Evolutionary conservation across 2,888 invertebrate species (phyloP), one percentile per base, ranked within the genome.

Genomic region (Spisula subtruncata): DNA sequence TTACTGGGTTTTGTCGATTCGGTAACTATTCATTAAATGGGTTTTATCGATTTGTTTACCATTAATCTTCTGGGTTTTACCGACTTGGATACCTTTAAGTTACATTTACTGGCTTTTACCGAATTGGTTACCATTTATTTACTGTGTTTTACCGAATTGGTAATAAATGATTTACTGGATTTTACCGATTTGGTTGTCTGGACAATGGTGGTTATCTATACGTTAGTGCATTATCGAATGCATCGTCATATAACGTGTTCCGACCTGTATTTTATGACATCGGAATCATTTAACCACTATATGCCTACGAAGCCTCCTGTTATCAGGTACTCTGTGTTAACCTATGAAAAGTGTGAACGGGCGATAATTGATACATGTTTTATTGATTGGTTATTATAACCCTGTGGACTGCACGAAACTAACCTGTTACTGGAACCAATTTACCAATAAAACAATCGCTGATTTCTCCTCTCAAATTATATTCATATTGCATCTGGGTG

Each of bases 371-470:
- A 75, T 32, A 75, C 18, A 6, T 75, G n/a, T 29, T 75, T 18
- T 75, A 75, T 75, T 75, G 75, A 75, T 75, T 75, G 75, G 35
- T 75, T 32, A 75, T 75, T 75, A 75, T 75, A 32, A 6, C 35
- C 8, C 0, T n/a, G 29, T 71, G 32, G 41, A 41, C 4, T 41
- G 8, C 71, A 29, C 25, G 71, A 41, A 35, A 18, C 32, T 1
- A 75, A 18, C 6, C 25, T 35, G 35, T 75, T 35, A 75, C 32
- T 75, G 75, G 35, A 75, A 75, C 75, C 75, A n/a, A 35, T 25
- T 35, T 32, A 75, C 16, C 32, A 32, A 35, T 35, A 75, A 35
- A 32, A 75, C 75, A 75, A 75, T 75, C 16, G 25, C 60, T 5
- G 0, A 35, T 35, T 16, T 75, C 29, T 32, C 25, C 75, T 12